These are phyloP conservation scores for Thelaira solivaga DNA, from an alignment of 2,888 invertebrate species.

Conservation along the genomic window DNA sequence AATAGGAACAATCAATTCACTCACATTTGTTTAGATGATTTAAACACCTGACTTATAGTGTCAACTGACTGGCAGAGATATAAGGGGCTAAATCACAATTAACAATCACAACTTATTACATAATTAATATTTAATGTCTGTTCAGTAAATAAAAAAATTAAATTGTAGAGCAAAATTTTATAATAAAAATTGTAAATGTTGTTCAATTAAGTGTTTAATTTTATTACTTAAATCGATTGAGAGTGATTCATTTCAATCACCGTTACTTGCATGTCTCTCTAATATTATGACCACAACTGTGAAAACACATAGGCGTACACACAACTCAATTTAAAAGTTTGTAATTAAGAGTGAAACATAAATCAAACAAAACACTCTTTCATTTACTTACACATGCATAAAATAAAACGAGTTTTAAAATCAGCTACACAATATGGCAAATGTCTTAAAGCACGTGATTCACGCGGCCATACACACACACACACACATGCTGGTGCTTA, in stretches of 20 bases:
- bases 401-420: constrained; percentile 10
- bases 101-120: constrained; percentile 56
- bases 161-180: too few species aligned
- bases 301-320: neutral
- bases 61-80: constrained; percentile 9
- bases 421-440: neutral
- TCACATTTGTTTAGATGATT: constrained; percentile 4
- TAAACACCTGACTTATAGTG: constrained; percentile 33
- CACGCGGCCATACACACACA: neutral
- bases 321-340: constrained; percentile 23
- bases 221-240: too few species aligned
- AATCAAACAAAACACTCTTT: constrained; percentile 6
- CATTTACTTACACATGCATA: neutral
- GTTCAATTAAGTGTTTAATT: too few species aligned
- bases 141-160: too few species aligned
- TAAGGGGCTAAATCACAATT: constrained; percentile 26
- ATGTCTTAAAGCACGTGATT: constrained; percentile 53
- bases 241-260: constrained; percentile 17
- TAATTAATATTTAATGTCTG: too few species aligned
- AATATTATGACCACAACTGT: neutral
- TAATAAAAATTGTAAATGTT: too few species aligned
- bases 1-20: neutral
- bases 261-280: too few species aligned
- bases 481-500: neutral
- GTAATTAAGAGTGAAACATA: constrained; percentile 37